Base-by-base conservation (phyloP, 2,888 invertebrate species). In the Rhorus exstirpatorius region DNA sequence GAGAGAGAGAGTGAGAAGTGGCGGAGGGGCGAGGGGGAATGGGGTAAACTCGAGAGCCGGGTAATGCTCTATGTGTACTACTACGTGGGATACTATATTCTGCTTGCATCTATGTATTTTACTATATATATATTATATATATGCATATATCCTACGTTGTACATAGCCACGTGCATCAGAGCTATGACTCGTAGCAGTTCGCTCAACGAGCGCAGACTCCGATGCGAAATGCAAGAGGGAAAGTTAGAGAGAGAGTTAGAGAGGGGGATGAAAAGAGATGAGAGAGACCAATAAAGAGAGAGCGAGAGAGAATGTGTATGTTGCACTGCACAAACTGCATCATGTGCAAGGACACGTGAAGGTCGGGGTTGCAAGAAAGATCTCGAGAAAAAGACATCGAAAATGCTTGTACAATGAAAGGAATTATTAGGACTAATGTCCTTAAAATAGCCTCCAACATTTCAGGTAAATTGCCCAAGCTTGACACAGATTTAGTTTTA, bases 151-250 rank as follows among this genome's bases (percentile, higher is more conserved):
- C 44, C 41, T 71, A 26, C 6, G 21, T 58, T 31, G 68, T 17
- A 58, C 78, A 70, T 41, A 46, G 79, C 58, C 79, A 82, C 82
- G 82, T 79, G 82, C 65, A 65, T 75, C 46, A 44, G 75, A 65
- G 17, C 70, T 70, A 14, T 44, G 61, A 10, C 49, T 46, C 60
- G 41, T 53, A 44, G 61, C 61, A 68, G 55, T 53, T 77, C 35
- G 71, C 65, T 46, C 31, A 31, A 67, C 65, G 60, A 78, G 79
- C 78, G 79, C 79, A 79, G 79, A 65, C 79, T 82, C 82, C 74
- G 61, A 14, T 51, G 68, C 26, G 68, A 74, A 70, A 68, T 51
- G 49, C 58, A 70, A 14, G 65, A 53, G 51, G 60, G 71, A 81
- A 60, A 72, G 67, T 46, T 63, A 44, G 61, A 44, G 61, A 53